A percentile compares a stretch with the other conserved stretches of the same genome.
These are phyloP conservation scores for Lepidocolaptes lacrymiger DNA, from an alignment of 2,797 vertebrate genomes.

Conservation along the genomic window DNA sequence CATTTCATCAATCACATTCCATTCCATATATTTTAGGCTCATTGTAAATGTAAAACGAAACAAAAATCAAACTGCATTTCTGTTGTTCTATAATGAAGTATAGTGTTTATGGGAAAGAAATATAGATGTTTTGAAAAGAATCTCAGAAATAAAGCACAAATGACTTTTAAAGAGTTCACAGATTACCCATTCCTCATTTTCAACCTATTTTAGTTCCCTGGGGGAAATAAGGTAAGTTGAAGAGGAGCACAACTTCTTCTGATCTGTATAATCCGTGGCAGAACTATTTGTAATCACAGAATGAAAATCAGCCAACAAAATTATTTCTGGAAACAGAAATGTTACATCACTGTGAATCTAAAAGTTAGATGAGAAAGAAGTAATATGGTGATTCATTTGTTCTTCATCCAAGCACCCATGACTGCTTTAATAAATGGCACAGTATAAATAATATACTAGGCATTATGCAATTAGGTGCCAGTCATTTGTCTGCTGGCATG, in stretches of 20 bases:
- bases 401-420: not conserved
- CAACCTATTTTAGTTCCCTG: not conserved
- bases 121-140: not conserved
- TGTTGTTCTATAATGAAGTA: not conserved
- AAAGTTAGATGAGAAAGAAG: not conserved
- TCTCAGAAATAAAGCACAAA: not conserved
- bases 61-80: not conserved
- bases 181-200: not conserved
- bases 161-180: not conserved
- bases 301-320: not conserved
- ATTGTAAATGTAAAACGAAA: not conserved
- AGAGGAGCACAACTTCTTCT: not conserved
- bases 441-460: not conserved
- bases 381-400: not conserved
- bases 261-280: not conserved
- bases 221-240: not conserved
- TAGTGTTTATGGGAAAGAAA: not conserved
- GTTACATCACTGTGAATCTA: not conserved
- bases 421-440: not conserved
- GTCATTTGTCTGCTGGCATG: not conserved
- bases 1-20: slow-evolving; percentile 13
- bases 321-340: not conserved
- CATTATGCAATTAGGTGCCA: not conserved
- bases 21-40: slow-evolving; percentile 2
- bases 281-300: not conserved